Conservation (phyloP, 2,888 invertebrate genomes). For the Miltochrista miniata region DNA sequence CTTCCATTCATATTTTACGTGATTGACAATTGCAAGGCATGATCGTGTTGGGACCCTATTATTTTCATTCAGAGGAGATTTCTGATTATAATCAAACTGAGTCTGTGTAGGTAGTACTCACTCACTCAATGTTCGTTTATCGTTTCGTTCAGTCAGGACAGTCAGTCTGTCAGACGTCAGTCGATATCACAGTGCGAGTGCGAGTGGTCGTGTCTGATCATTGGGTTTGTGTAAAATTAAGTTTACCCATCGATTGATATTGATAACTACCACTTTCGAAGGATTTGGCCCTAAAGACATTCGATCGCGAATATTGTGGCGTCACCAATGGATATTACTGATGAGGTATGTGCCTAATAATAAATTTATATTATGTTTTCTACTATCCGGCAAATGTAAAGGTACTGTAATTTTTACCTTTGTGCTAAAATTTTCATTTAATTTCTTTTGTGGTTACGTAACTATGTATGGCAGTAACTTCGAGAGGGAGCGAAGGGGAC, state of each 20-base stretch:
- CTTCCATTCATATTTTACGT: too few species aligned
- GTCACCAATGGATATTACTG: not conserved
- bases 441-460: slow-evolving; percentile 39
- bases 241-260: slow-evolving; percentile 1
- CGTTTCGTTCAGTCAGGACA: too few species aligned
- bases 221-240: not conserved
- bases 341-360: slow-evolving; percentile 22
- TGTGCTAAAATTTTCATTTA: slow-evolving; percentile 26
- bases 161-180: not conserved
- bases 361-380: slow-evolving; percentile 1
- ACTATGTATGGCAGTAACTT: slow-evolving; percentile 31
- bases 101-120: too few species aligned
- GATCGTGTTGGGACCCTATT: too few species aligned
- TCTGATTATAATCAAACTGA: too few species aligned
- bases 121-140: too few species aligned
- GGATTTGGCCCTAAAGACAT: slow-evolving; percentile 19
- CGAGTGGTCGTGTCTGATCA: slow-evolving; percentile 5
- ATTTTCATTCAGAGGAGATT: too few species aligned
- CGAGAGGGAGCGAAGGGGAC: slow-evolving; percentile 20
- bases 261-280: slow-evolving; percentile 2
- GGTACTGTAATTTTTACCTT: slow-evolving; percentile 8
- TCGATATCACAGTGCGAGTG: slow-evolving; percentile 1
- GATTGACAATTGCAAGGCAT: too few species aligned
- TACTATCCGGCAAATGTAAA: too few species aligned
- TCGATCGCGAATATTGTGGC: not conserved